A percentile compares a stretch with the other conserved stretches of the same genome.
phyloP scores from a whole-genome alignment of 2,888 invertebrate species.

The Chymomyza fuscimana region DNA sequence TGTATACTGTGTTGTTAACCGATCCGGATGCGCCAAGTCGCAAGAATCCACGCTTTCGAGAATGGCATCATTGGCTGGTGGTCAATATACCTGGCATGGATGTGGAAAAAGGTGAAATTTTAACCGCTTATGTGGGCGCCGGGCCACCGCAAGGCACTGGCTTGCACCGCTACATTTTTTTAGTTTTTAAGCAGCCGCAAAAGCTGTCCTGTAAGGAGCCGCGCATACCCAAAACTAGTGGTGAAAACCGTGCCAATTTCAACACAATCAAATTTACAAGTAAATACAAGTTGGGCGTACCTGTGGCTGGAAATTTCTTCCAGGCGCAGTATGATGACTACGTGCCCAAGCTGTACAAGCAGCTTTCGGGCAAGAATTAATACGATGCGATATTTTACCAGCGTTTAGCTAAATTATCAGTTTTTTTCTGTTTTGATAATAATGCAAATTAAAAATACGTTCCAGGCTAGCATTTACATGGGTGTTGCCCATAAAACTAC shows the following conservation, averaged over 20 bases:
- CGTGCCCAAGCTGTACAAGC: constrained; percentile 80
- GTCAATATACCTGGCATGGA: constrained; percentile 90
- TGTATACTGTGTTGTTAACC: constrained; percentile 78
- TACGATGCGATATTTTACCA: background rate
- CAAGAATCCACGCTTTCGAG: constrained; percentile 87
- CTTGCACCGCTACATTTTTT: constrained; percentile 89
- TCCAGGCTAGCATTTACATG: background rate
- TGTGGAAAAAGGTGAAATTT: constrained; percentile 85
- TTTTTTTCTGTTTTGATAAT: background rate
- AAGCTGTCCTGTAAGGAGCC: constrained; percentile 83
- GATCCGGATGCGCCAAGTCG: constrained; percentile 97
- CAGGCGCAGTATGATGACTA: constrained; percentile 79
- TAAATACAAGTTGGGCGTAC: constrained; percentile 88
- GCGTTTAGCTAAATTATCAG: background rate
- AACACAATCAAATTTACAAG: constrained; percentile 87
- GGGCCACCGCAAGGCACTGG: constrained; percentile 90
- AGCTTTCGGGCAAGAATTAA: constrained; percentile 82
- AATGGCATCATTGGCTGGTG: constrained; percentile 97
- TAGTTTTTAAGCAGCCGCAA: constrained; percentile 86
- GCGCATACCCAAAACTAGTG: constrained; percentile 75
- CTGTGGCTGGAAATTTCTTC: constrained; percentile 76
- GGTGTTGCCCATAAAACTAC: background rate
- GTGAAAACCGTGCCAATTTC: constrained; percentile 82
- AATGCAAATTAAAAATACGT: constrained; percentile 2
- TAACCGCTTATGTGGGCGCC: constrained; percentile 90